Evolutionary conservation across 2,797 vertebrate species (phyloP), one percentile per base, ranked within the genome.

Genomic region (Enoplosus armatus): DNA sequence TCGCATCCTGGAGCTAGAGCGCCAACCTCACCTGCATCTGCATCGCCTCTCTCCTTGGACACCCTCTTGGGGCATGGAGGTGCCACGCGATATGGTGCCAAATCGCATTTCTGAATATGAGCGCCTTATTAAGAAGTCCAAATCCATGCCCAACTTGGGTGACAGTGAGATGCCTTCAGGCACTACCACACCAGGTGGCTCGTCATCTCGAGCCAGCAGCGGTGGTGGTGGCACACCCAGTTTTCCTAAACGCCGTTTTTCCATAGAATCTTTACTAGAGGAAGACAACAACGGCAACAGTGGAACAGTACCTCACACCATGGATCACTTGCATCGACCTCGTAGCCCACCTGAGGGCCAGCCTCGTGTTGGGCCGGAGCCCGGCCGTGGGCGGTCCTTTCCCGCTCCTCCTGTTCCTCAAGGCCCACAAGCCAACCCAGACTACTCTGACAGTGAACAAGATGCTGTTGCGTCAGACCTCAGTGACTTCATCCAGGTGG

Each of bases 141-240:
- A 99, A 88, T 99, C 98, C 6, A 98, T 99, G 98, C 98, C 98
- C 0, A 98, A 99, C 82, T 89, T 99, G 54, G 98, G 96, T 1
- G 97, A 98, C 3, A 85, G 89, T 41, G 98, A 97, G 73, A 90
- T 93, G 81, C 90, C 97, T 43, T 98, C 98, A 11, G 93, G 97
- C 9, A 87, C 95, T 22, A 96, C 95, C 22, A 96, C 95, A 0
- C 95, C 97, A 1, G 96, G 97, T 4, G 96, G 96, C 18, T 95
- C 96, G 5, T 95, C 96, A 35, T 96, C 95, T n/a, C 95, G 95
- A 8, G 96, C 97, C 8, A 94, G 97, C 53, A 95, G 95, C 24
- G 90, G 89, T 10, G 93, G 91, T 10, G 92, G 88, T 5, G 86
- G 59, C 56, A 94, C 92, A 3, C 92, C 93, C 1, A 89, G 67